Percentiles rank a stretch among this genome's conserved stretches.
phyloP scores from a whole-genome alignment of 2,113 vertebrate species.

The Turnix velox region DNA sequence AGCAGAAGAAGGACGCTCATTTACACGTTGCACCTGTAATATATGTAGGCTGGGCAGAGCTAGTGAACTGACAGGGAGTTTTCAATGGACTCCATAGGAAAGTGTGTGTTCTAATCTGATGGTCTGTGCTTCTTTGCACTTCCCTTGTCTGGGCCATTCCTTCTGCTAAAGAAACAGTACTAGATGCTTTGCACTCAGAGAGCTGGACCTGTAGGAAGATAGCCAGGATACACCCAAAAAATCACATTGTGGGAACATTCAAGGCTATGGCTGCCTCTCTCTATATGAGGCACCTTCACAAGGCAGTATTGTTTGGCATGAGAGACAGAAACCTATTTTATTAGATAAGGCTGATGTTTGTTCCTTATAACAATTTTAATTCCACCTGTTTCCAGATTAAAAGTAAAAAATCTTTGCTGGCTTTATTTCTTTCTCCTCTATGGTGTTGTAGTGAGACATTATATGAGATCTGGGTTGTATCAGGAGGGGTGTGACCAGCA shows the following conservation, averaged over 20 bases:
- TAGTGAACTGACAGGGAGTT: neutral
- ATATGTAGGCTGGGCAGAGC: neutral
- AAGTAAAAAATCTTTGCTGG: neutral
- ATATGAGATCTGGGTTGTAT: too few relatives aligned
- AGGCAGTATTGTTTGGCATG: too few relatives aligned
- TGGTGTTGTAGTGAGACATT: neutral
- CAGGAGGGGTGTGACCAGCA: too few relatives aligned
- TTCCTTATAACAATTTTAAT: neutral
- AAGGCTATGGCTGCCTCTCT: neutral
- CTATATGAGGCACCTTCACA: neutral
- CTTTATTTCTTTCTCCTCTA: neutral
- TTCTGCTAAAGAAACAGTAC: neutral
- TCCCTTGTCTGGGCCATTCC: fast-evolving
- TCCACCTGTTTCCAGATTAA: neutral
- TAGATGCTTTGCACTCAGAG: neutral
- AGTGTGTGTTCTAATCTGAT: neutral
- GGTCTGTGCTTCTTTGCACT: neutral
- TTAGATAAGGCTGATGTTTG: neutral
- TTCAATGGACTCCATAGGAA: neutral
- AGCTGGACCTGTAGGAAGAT: neutral
- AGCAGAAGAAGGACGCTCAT: neutral
- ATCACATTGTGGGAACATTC: neutral
- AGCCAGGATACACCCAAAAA: neutral
- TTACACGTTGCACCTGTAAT: neutral
- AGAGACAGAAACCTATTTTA: neutral